Base-by-base conservation (phyloP, 2,888 invertebrate genomes). In the Lasioglossum figueresi region DNA sequence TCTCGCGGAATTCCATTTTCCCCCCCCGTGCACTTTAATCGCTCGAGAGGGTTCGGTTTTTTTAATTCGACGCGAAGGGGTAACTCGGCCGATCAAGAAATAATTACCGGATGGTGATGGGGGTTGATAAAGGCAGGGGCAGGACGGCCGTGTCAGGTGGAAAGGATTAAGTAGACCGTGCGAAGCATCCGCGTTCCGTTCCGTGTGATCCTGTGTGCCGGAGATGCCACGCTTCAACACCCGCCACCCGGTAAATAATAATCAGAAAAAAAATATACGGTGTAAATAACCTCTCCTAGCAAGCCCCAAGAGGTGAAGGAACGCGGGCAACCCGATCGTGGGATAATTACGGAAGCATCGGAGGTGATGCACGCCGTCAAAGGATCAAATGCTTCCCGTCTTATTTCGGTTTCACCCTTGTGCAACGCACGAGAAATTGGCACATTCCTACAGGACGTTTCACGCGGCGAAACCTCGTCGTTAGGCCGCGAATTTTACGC, bases 91-190 rank as follows among this genome's bases (percentile, higher is more conserved):
- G 72, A 76, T 76, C 66, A 31, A 81, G 75, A 27, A 82, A 82
- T 72, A 76, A 82, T 72, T 59, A 59, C n/a, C 23, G 37, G 73
- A 52, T 70, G 59, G 1, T 5, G 59, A 37, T 59, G 59, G 72
- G 78, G 72, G 73, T 86, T 80, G 82, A 75, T 83, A 79, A 83
- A 70, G 71, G 79, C 75, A 48, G 76, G 63, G 59, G n/a, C 45
- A 37, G 37, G 72, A 63, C 19, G 52, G 2, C 37, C 63, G 84
- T 27, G 70, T 84, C 76, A 72, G 70, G 80, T 45, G 84, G 76
- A 82, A 86, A 70, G 79, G 75, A 84, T 85, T 80, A 85, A 85
- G 66, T 85, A 80, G 85, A 85, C 85, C 85, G 85, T 85, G 84
- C 72, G 76, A 76, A 74, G 84, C 80, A 71, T 63, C 76, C 76